phyloP scores from a whole-genome alignment of 2,797 vertebrate species.

The Chrysocyon brachyurus region DNA sequence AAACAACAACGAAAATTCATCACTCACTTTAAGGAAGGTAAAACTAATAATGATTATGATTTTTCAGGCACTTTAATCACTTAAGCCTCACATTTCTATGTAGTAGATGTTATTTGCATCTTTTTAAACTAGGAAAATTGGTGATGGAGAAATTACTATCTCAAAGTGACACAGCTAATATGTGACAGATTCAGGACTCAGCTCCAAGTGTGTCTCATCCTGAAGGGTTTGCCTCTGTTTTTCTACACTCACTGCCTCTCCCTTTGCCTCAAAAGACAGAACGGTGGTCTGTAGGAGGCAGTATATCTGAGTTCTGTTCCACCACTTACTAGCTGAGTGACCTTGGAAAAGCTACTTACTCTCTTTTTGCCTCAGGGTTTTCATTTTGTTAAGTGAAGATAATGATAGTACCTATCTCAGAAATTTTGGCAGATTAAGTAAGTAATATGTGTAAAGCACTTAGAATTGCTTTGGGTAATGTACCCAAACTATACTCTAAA shows the following conservation, averaged over 20 bases:
- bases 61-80: background rate
- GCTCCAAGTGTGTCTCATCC: background rate
- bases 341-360: background rate
- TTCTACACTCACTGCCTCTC: background rate
- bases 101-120: background rate
- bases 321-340: background rate
- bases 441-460: background rate
- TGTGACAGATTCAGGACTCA: background rate
- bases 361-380: background rate
- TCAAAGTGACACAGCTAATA: background rate
- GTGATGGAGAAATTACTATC: background rate
- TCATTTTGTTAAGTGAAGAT: background rate
- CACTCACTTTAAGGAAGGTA: background rate
- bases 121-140: background rate
- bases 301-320: background rate
- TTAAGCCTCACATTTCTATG: background rate
- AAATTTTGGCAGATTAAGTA: background rate
- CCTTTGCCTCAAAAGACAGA: background rate
- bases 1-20: background rate
- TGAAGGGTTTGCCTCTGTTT: background rate
- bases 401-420: background rate
- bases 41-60: background rate
- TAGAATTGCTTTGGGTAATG: background rate
- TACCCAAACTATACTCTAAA: background rate
- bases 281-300: background rate